phyloP scores from a whole-genome alignment of 2,113 vertebrate species.

The Solenodon paradoxus region DNA sequence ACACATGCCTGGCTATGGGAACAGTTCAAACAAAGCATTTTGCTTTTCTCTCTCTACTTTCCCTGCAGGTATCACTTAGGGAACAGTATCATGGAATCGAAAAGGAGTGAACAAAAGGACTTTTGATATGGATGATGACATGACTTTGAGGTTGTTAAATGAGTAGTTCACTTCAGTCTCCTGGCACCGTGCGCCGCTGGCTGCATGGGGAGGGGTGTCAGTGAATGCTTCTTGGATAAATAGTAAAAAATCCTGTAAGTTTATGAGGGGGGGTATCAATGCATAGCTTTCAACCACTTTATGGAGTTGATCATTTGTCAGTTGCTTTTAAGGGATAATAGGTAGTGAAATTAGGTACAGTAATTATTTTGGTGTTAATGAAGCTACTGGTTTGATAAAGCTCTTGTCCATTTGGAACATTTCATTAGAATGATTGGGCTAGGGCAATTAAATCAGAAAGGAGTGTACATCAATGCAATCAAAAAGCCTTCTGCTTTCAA shows the following conservation, averaged over 20 bases:
- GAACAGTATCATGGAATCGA: conserved; percentile 41
- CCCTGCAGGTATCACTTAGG: conserved; percentile 34
- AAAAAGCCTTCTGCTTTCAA: conserved; percentile 55
- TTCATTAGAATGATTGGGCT: conserved; percentile 51
- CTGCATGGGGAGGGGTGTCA: background rate
- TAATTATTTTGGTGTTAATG: background rate
- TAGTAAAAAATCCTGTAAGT: conserved; percentile 13
- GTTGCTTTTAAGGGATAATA: conserved; percentile 42
- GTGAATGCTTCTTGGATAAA: background rate
- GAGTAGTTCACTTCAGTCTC: conserved; percentile 8
- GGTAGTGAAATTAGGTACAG: background rate
- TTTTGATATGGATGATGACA: conserved; percentile 37
- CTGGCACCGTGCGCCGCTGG: background rate
- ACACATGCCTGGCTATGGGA: conserved; percentile 16
- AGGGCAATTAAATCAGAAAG: conserved; percentile 67
- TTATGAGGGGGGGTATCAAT: background rate
- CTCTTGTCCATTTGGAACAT: conserved; percentile 54
- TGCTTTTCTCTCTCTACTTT: conserved; percentile 47
- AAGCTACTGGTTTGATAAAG: background rate
- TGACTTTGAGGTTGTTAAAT: conserved; percentile 65
- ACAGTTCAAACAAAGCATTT: conserved; percentile 19
- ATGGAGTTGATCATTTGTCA: conserved; percentile 45
- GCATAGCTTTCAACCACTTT: background rate
- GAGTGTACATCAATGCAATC: conserved; percentile 46
- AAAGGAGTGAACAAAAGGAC: conserved; percentile 70